Conservation (phyloP, 1,140 invertebrate species). For the Anadara kagoshimensis region DNA sequence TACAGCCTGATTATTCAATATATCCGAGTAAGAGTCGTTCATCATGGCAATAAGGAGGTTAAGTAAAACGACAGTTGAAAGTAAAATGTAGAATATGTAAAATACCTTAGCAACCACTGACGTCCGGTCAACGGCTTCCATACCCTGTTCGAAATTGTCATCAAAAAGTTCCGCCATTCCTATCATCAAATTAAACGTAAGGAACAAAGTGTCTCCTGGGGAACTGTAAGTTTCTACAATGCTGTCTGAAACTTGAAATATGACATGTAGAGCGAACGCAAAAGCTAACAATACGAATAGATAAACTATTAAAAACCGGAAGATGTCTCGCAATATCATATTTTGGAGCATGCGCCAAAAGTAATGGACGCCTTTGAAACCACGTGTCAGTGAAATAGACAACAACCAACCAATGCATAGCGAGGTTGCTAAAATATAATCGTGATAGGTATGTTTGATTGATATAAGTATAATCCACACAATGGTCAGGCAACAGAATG, state of each 20-base stretch:
- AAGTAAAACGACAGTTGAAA: conserved; percentile 62
- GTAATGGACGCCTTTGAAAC: conserved; percentile 63
- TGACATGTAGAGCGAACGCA: conserved; percentile 59
- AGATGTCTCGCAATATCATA: conserved; percentile 65
- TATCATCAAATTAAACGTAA: conserved; percentile 64
- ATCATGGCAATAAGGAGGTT: conserved; percentile 71
- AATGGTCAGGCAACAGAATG: conserved; percentile 52
- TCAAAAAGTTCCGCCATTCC: conserved; percentile 64
- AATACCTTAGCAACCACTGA: conserved; percentile 49
- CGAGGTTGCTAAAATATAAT: conserved; percentile 56
- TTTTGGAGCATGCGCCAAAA: conserved; percentile 66
- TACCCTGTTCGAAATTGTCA: conserved; percentile 39
- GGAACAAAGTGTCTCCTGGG: conserved; percentile 54
- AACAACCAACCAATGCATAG: conserved; percentile 65
- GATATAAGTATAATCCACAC: conserved; percentile 58
- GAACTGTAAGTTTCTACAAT: conserved; percentile 42
- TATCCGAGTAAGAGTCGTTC: conserved; percentile 68
- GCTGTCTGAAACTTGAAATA: conserved; percentile 51
- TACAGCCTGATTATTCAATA: conserved; percentile 45
- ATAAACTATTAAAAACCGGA: conserved; percentile 65
- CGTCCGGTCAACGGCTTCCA: conserved; percentile 39
- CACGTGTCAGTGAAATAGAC: conserved; percentile 62
- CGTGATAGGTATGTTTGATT: conserved; percentile 42
- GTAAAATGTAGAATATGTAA: conserved; percentile 64
- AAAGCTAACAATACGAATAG: conserved; percentile 66